Evolutionary conservation across 2,113 vertebrate genomes (phyloP).

Genomic region (Fregetta grallaria): DNA sequence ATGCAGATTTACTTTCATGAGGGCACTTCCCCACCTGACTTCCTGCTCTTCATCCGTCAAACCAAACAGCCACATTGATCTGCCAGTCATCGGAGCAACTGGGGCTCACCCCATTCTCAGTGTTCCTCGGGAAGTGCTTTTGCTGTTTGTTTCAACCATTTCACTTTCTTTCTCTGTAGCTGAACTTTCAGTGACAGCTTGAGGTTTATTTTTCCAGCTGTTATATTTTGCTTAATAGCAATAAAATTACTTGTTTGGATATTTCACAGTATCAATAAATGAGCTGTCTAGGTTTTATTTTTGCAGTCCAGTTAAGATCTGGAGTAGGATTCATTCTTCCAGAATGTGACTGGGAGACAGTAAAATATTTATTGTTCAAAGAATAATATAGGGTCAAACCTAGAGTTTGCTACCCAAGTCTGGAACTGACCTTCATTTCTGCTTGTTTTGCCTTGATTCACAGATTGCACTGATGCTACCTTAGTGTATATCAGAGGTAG

Average conservation of each 20-base stretch:
- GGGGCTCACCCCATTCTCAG: not conserved
- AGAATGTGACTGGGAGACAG: not conserved
- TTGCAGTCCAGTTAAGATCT: constrained; percentile 25
- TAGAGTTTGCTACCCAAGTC: not conserved
- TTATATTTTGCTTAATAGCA: constrained; percentile 53
- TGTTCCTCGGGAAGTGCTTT: not conserved
- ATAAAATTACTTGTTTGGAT: constrained; percentile 57
- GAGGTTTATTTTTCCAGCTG: constrained; percentile 63
- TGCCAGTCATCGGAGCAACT: not conserved
- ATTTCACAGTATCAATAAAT: constrained; percentile 54
- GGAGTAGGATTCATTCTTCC: not conserved
- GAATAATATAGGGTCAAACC: not conserved
- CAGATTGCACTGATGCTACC: not conserved
- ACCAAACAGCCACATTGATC: not conserved
- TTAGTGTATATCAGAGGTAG: not conserved
- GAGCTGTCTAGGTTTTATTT: constrained; percentile 46
- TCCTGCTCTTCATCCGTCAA: constrained; percentile 10
- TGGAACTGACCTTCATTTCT: not conserved
- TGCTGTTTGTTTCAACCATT: constrained; percentile 8
- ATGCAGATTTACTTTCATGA: not conserved
- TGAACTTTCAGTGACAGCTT: constrained; percentile 26
- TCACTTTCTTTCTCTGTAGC: not conserved
- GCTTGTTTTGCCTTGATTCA: not conserved
- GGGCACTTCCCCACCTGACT: constrained; percentile 35
- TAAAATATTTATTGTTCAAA: constrained; percentile 20